phyloP scores from a whole-genome alignment of 2,888 invertebrate species.

The Trissonchulus latispiculum region DNA sequence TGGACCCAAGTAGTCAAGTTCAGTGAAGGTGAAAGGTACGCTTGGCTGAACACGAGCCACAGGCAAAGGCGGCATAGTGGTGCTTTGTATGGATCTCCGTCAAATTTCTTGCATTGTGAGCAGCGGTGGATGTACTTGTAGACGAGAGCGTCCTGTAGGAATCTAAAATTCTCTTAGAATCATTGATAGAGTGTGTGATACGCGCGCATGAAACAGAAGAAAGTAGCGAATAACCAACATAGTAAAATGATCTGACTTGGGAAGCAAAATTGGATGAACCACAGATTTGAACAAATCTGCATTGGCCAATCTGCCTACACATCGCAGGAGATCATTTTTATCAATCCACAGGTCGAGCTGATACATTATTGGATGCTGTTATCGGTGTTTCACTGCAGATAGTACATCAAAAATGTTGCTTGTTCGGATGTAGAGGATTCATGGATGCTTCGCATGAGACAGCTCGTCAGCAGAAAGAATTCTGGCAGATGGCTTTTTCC shows the following conservation, averaged over 20 bases:
- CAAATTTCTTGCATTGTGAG: neutral
- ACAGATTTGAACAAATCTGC: too few species aligned
- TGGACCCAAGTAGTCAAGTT: conserved; percentile 45
- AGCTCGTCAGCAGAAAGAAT: too few species aligned
- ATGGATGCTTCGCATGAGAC: too few species aligned
- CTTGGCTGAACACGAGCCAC: neutral
- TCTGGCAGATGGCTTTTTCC: too few species aligned
- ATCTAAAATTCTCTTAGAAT: conserved; percentile 1
- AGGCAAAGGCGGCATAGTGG: conserved; percentile 10
- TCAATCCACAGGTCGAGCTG: too few species aligned
- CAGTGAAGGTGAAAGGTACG: conserved; percentile 28
- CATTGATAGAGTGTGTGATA: conserved; percentile 4
- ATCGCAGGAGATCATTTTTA: too few species aligned
- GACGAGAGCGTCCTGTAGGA: conserved; percentile 4
- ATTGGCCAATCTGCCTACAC: too few species aligned
- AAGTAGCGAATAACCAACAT: neutral
- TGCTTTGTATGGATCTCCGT: conserved; percentile 11
- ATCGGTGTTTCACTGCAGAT: too few species aligned
- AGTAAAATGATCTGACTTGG: conserved; percentile 6
- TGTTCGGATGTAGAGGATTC: too few species aligned
- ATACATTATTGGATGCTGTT: too few species aligned
- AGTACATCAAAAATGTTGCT: too few species aligned
- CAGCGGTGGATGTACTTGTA: neutral
- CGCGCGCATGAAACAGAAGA: conserved; percentile 10
- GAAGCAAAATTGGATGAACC: conserved; percentile 10